These are phyloP conservation scores for Pyxicephalus adspersus DNA, from an alignment of 2,113 vertebrate genomes.

Conservation along the genomic window DNA sequence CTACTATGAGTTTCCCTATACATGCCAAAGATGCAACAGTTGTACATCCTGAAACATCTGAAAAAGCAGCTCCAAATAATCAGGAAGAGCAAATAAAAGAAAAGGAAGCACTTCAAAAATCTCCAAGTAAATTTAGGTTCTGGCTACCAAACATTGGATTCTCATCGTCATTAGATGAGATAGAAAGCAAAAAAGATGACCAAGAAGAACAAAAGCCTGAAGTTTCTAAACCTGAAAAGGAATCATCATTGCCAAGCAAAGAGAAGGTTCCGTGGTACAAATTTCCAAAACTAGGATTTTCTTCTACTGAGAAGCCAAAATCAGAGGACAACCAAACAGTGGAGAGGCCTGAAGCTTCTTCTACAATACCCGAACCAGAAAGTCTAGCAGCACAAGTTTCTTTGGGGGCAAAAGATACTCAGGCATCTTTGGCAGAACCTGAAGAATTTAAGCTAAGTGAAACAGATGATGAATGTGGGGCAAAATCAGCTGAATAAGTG, in stretches of 20 bases:
- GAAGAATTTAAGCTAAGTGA: constrained; percentile 64
- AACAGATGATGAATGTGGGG: background rate
- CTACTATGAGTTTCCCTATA: constrained; percentile 52
- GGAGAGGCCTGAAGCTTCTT: background rate
- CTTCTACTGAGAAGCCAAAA: constrained; percentile 66
- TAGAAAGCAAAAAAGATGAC: constrained; percentile 36
- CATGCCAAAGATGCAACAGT: constrained; percentile 56
- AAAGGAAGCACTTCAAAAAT: constrained; percentile 59
- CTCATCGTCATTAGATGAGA: constrained; percentile 65
- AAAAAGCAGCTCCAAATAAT: background rate
- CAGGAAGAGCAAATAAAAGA: constrained; percentile 45
- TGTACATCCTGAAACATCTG: constrained; percentile 26
- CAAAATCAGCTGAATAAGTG: background rate
- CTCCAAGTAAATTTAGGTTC: constrained; percentile 68
- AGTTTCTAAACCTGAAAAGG: constrained; percentile 43
- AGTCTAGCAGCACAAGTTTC: constrained; percentile 62
- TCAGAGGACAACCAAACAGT: constrained; percentile 53
- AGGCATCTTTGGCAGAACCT: constrained; percentile 67
- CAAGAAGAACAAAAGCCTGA: constrained; percentile 60
- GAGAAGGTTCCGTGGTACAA: constrained; percentile 74
- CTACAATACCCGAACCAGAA: background rate
- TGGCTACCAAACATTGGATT: constrained; percentile 74
- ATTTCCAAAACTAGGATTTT: constrained; percentile 74
- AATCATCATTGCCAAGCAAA: constrained; percentile 54
- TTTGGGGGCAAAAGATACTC: constrained; percentile 65